Conservation (phyloP, 2,888 invertebrate species). For the Polia nebulosa region DNA sequence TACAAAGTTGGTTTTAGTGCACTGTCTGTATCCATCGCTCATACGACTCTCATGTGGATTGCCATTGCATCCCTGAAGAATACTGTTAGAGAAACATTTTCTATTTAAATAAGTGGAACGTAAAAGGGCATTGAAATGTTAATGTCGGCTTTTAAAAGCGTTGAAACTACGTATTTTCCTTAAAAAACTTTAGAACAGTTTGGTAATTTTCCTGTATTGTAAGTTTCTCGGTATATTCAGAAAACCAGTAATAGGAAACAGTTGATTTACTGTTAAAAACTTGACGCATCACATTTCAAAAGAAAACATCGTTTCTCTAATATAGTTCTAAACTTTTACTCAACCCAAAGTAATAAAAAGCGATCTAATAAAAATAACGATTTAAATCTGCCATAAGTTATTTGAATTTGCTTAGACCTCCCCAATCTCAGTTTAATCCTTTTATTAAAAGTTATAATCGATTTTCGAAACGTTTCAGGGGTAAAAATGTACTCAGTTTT, state of each 20-base stretch:
- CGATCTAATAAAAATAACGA: constrained; percentile 8
- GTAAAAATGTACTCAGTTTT: constrained; percentile 36
- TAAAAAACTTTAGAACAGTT: background rate
- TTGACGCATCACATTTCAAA: background rate
- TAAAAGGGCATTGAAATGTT: constrained; percentile 36
- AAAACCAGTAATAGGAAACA: background rate
- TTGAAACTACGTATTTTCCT: background rate
- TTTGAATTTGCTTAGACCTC: constrained; percentile 29
- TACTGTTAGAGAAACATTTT: constrained; percentile 43
- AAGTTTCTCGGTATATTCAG: background rate
- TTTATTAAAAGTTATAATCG: constrained; percentile 61
- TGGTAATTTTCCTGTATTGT: background rate
- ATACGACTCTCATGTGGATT: constrained; percentile 44
- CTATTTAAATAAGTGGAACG: constrained; percentile 43
- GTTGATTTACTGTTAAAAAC: background rate
- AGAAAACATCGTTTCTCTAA: background rate
- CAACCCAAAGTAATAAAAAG: constrained; percentile 14
- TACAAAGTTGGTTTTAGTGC: constrained; percentile 54
- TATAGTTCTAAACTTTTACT: background rate
- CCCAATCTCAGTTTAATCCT: constrained; percentile 54
- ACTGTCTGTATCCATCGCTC: constrained; percentile 42
- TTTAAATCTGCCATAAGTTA: constrained; percentile 34
- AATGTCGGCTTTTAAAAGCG: constrained; percentile 27
- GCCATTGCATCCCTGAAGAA: constrained; percentile 42
- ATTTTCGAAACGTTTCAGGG: constrained; percentile 38